phyloP scores from a whole-genome alignment of 2,113 vertebrate genomes.

The Oenanthe oenanthe region DNA sequence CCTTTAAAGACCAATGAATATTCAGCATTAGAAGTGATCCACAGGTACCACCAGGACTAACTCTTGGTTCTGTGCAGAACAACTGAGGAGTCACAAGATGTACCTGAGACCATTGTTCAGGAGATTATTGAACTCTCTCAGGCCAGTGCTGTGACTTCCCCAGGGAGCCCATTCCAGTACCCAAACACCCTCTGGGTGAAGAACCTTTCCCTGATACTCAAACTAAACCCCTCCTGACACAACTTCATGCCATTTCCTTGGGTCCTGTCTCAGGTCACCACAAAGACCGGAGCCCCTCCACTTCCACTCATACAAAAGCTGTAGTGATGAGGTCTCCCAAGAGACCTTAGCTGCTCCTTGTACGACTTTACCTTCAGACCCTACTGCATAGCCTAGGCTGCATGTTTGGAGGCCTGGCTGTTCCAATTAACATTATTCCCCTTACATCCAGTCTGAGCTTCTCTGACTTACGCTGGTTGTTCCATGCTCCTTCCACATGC shows the following conservation, averaged over 20 bases:
- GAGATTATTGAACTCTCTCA: background rate
- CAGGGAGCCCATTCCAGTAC: background rate
- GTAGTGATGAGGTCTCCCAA: rapidly evolving
- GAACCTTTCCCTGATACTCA: background rate
- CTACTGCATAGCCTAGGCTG: rapidly evolving
- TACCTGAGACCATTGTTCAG: background rate
- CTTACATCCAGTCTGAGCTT: rapidly evolving
- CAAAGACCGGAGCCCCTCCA: background rate
- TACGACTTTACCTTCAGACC: no score
- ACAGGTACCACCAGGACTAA: background rate
- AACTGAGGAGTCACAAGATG: background rate
- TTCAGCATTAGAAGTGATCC: background rate
- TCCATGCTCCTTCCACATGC: rapidly evolving
- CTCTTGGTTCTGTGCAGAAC: background rate
- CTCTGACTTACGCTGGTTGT: rapidly evolving
- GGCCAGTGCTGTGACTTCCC: background rate
- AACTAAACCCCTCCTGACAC: background rate
- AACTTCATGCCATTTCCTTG: rapidly evolving
- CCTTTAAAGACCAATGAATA: background rate
- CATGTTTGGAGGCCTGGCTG: rapidly evolving
- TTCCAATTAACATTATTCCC: rapidly evolving
- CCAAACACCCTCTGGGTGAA: background rate
- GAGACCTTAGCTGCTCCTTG: background rate
- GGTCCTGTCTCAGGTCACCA: no score
- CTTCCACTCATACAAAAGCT: background rate